Base-by-base conservation (phyloP, 2,888 invertebrate species). In the Argyresthia albistria region DNA sequence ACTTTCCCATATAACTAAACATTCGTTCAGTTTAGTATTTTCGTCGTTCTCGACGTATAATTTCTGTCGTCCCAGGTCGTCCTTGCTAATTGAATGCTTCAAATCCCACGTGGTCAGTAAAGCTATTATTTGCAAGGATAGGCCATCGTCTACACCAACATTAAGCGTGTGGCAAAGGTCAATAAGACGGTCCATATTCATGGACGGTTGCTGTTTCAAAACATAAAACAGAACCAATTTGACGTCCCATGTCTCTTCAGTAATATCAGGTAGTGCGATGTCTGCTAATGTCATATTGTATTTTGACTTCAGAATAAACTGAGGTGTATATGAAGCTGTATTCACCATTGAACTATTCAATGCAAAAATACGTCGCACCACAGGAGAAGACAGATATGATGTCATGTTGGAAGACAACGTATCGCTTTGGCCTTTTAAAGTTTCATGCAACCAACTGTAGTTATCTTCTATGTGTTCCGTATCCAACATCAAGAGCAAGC, bases 171-270 rank as follows among this genome's bases (percentile, higher is more conserved):
- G 70, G 60, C 86, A 84, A 53, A 84, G 58, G 54, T 83, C 80
- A 3, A 66, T 56, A 25, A 87, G 64, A 53, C 77, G 63, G 43
- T 79, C 73, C 53, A 77, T 72, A 46, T 64, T 56, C 6, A 70
- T 81, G 49, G 74, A 59, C 15, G 83, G 82, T 55, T 73, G 66
- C 59, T 80, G 78, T 59, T 70, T 73, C 56, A 87, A 66, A 56
- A 84, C 74, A 57, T 79, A 77, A 66, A 83, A 83, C n/a, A 87
- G 60, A 53, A 86, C 67, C 36, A 83, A 75, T 69, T 86, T 84
- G 0, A 74, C 77, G 68, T 87, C 83, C 83, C 82, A 84, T 15
- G 86, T 86, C 67, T 83, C 82, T 67, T 86, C 87, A 42, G 72
- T 76, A 56, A 69, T 74, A 61, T 83, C 84, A n/a, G 82, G 76